These are phyloP conservation scores for Synanthedon vespiformis DNA, from an alignment of 2,888 invertebrate genomes.

Conservation along the genomic window DNA sequence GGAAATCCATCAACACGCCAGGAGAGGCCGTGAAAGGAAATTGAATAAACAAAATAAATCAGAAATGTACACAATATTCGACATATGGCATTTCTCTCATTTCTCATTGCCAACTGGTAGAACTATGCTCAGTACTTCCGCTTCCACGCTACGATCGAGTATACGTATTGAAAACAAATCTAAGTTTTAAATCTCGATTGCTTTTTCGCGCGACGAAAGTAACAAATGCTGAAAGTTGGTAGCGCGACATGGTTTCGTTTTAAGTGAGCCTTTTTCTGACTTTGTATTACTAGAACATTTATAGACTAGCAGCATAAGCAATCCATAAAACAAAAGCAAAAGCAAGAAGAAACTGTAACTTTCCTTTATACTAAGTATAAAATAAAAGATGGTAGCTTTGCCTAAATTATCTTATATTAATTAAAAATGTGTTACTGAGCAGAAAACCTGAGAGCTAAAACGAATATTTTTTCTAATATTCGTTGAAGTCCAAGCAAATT, in stretches of 20 bases:
- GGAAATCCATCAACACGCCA: too few relatives aligned
- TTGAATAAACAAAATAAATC: not conserved
- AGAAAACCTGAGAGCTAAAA: too few relatives aligned
- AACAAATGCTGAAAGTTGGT: constrained; percentile 35
- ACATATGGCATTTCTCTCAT: not conserved
- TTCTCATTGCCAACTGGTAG: constrained; percentile 1
- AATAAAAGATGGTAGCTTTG: too few relatives aligned
- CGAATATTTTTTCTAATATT: too few relatives aligned
- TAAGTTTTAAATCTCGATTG: constrained; percentile 23
- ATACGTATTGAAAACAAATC: constrained; percentile 24
- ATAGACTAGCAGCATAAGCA: too few relatives aligned
- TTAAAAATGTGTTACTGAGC: too few relatives aligned
- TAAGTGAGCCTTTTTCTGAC: constrained; percentile 13
- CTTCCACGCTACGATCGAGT: not conserved
- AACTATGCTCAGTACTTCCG: not conserved
- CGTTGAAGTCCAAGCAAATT: too few relatives aligned
- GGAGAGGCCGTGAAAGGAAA: not conserved
- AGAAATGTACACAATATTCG: not conserved
- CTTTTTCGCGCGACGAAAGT: constrained; percentile 17
- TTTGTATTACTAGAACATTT: too few relatives aligned
- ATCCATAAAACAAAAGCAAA: too few relatives aligned
- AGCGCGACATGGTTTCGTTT: constrained; percentile 36
- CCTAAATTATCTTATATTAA: too few relatives aligned
- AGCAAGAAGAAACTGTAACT: too few relatives aligned
- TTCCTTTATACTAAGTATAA: too few relatives aligned